Evolutionary conservation across 1,140 invertebrate genomes (phyloP).

Genomic region (Nymphalis io): DNA sequence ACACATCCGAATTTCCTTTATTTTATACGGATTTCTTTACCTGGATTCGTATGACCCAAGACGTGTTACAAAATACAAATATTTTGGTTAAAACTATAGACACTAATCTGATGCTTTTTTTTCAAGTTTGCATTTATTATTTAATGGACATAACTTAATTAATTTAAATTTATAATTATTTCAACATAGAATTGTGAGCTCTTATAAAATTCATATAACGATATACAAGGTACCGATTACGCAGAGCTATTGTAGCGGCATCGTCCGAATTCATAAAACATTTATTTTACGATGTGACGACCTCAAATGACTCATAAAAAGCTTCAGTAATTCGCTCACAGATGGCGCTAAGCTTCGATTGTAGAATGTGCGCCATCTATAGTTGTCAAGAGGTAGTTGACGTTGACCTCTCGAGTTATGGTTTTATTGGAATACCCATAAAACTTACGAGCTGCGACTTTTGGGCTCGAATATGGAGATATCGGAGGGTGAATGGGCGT

Average conservation of each 20-base stretch:
- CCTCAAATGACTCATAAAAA: conserved; percentile 75
- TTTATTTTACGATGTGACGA: conserved; percentile 72
- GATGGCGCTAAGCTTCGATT: conserved; percentile 64
- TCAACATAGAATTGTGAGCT: neutral
- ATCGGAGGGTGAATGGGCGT: conserved; percentile 75
- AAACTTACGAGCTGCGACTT: conserved; percentile 76
- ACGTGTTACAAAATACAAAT: neutral
- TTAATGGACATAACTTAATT: neutral
- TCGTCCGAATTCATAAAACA: conserved; percentile 69
- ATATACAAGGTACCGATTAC: conserved; percentile 6
- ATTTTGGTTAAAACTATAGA: neutral
- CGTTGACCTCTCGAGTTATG: conserved; percentile 51
- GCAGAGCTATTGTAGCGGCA: conserved; percentile 67
- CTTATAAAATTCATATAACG: conserved; percentile 3
- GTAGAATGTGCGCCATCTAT: conserved; percentile 66
- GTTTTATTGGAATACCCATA: conserved; percentile 76
- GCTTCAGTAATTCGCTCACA: conserved; percentile 66
- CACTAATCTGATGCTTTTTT: neutral
- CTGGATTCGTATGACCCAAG: conserved; percentile 7
- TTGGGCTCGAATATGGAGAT: conserved; percentile 73
- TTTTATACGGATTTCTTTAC: conserved; percentile 18
- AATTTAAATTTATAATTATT: neutral
- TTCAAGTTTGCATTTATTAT: neutral
- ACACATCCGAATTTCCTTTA: conserved; percentile 53
- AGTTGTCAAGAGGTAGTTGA: conserved; percentile 48